phyloP scores from a whole-genome alignment of 2,113 vertebrate genomes.

The Alosa alosa region DNA sequence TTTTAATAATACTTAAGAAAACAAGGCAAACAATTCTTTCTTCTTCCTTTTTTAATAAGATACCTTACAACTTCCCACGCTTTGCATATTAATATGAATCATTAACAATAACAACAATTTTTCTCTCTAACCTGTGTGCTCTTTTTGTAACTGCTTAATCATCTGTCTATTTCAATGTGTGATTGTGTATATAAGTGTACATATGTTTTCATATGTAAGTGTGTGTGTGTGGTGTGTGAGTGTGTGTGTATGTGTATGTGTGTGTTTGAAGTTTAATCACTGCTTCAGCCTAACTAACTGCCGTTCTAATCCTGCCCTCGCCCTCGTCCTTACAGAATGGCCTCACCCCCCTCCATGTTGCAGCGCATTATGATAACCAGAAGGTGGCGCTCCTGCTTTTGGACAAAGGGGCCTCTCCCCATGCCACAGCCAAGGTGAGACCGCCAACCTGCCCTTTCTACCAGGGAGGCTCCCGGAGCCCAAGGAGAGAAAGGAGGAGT shows the following conservation, averaged over 20 bases:
- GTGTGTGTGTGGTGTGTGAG: slow-evolving; percentile 21
- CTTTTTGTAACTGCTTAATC: neutral
- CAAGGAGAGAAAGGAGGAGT: neutral
- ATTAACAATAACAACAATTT: slow-evolving; percentile 33
- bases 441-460: neutral
- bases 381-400: slow-evolving; percentile 93
- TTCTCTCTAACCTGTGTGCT: neutral
- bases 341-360: slow-evolving; percentile 95
- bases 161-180: neutral
- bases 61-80: slow-evolving; percentile 29
- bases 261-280: slow-evolving; percentile 29
- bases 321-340: slow-evolving; percentile 85
- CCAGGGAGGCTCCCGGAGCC: too few species aligned
- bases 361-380: slow-evolving; percentile 98
- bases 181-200: neutral
- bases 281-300: slow-evolving; percentile 48
- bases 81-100: slow-evolving; percentile 43
- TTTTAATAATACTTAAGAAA: slow-evolving; percentile 43
- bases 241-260: slow-evolving; percentile 20
- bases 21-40: slow-evolving; percentile 36
- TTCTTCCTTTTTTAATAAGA: slow-evolving; percentile 46
- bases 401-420: slow-evolving; percentile 94
- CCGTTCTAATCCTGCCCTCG: slow-evolving; percentile 51
- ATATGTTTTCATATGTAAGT: neutral
- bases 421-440: slow-evolving; percentile 93